Evolutionary conservation across 1,140 invertebrate species (phyloP).

Genomic region (Charaxes varanes): DNA sequence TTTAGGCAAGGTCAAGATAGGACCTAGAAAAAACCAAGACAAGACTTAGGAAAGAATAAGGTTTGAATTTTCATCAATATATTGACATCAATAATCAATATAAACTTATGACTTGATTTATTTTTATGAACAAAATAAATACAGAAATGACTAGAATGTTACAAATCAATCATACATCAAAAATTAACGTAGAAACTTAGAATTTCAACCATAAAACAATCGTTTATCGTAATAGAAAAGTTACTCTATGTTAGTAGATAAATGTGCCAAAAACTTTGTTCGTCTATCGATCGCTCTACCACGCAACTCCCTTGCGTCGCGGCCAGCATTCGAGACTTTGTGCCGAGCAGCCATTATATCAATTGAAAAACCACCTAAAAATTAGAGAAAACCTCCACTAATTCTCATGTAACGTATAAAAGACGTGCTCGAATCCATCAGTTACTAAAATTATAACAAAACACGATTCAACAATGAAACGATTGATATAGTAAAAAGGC

Average conservation of each 20-base stretch:
- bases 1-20: too few species aligned
- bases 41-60: too few species aligned
- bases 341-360: slow-evolving; percentile 40
- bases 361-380: slow-evolving; percentile 36
- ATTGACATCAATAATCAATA: too few species aligned
- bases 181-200: too few species aligned
- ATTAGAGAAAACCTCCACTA: slow-evolving; percentile 20
- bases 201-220: too few species aligned
- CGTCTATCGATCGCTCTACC: slow-evolving; percentile 46
- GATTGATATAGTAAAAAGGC: slow-evolving; percentile 20
- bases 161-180: too few species aligned
- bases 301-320: slow-evolving; percentile 47
- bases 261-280: slow-evolving; percentile 23
- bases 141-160: too few species aligned
- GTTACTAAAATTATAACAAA: slow-evolving; percentile 6
- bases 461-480: slow-evolving; percentile 1
- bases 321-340: slow-evolving; percentile 14
- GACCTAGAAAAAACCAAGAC: too few species aligned
- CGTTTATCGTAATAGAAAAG: slow-evolving; percentile 4
- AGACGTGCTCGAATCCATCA: neutral
- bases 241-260: too few species aligned
- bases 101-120: too few species aligned
- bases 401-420: neutral
- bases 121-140: too few species aligned
- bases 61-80: too few species aligned